Evolutionary conservation across 2,797 vertebrate species (phyloP), one percentile per base, ranked within the genome.

Genomic region (Spondyliosoma cantharus): DNA sequence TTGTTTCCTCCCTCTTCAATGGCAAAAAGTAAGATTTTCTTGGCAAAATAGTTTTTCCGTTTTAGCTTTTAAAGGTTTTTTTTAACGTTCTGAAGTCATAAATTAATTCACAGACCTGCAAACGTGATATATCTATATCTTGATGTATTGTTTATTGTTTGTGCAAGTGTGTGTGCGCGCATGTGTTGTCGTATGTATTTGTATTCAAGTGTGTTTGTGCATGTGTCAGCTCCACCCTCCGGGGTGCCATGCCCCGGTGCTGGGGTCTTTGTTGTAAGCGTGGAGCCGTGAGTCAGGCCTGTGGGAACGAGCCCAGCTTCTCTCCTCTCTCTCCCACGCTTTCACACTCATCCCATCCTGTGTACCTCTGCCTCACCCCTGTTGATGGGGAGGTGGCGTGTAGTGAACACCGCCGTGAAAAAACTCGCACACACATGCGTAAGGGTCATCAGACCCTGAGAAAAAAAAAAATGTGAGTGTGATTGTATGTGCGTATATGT

Each of bases 291-390:
- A 91, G 89, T 90, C 87, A 85, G 85, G 87, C 90, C 89, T 93
- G 92, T 94, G 93, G 91, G 92, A 94, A 93, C 90, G 54, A 82
- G 80, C 79, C 81, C 80, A 74, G 79, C 85, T 89, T 85, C 82
- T 88, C 87, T 91, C 86, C 80, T 89, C 84, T 78, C 83, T 91
- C 92, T 91, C 92, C 89, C 91, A 92, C 91, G 89, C 91, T 89
- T 90, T 91, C 91, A 91, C 91, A 89, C 91, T 93, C 90, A 84
- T 87, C 90, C 87, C 89, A 89, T 92, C 87, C 87, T 86, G 81
- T 90, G 84, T 71, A 81, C 83, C 82, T 88, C 87, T 57, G 24
- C 81, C 81, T 92, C 89, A 86, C 81, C 85, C 85, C 84, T 63
- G 68, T 69, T 74, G 84, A 77, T 86, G 80, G 74, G 85, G 89